A percentile compares a stretch with the other conserved stretches of the same genome.
These are phyloP conservation scores for Clytia hemisphaerica DNA, from an alignment of 30 jellyfish, hydroid and myxozoan species.

Conservation along the genomic window DNA sequence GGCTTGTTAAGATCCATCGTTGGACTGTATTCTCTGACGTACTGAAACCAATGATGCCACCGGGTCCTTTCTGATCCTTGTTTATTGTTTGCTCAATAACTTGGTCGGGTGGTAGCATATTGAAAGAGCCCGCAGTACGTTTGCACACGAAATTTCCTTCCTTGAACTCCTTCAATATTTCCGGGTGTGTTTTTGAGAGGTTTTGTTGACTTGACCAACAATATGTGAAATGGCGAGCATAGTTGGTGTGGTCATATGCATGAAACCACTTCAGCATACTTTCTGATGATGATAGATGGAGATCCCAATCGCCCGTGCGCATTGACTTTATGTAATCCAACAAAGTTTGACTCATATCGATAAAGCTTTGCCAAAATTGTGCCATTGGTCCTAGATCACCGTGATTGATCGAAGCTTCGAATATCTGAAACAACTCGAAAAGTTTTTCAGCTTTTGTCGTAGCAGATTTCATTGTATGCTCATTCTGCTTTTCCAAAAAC, in stretches of 20 bases:
- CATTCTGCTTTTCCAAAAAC: background rate
- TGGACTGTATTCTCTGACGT: background rate
- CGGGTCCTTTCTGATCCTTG: background rate
- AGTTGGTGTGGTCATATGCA: background rate
- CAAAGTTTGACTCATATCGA: background rate
- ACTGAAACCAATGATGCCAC: background rate
- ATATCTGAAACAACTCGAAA: background rate
- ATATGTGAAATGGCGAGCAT: background rate
- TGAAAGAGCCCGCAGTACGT: background rate
- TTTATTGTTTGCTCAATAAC: background rate
- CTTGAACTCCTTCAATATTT: too few relatives aligned
- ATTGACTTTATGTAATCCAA: background rate
- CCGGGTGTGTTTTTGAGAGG: background rate
- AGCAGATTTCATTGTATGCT: background rate
- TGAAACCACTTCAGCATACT: background rate
- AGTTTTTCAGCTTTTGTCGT: conserved; percentile 1
- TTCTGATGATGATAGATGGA: background rate
- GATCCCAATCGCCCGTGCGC: background rate
- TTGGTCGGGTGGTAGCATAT: background rate
- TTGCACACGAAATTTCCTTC: background rate
- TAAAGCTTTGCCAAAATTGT: background rate
- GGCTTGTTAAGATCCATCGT: background rate
- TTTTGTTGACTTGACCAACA: background rate
- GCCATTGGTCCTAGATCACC: conserved; percentile 16
- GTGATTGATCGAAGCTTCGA: background rate